Percentiles rank a stretch among this genome's conserved stretches.
phyloP scores from a whole-genome alignment of 2,113 vertebrate genomes.

The Microcebus tavaratra region DNA sequence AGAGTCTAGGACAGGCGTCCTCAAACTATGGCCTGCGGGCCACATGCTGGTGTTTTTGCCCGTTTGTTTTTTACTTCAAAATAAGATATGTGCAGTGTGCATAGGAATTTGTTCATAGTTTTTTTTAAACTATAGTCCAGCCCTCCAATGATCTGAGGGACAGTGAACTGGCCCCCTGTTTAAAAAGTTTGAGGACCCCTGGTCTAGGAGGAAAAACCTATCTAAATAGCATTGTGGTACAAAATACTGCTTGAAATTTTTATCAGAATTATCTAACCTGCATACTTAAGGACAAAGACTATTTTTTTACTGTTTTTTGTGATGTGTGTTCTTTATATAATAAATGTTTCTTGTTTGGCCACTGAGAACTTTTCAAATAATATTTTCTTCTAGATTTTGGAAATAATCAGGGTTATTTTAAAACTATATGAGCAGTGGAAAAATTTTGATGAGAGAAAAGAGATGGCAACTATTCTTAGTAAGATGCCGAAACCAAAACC shows the following conservation, averaged over 20 bases:
- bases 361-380: conserved; percentile 41
- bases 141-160: too few relatives aligned
- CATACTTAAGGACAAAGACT: not conserved
- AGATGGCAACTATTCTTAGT: conserved; percentile 97
- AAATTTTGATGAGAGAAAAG: conserved; percentile 98
- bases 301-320: conserved; percentile 25
- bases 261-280: not conserved
- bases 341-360: conserved; percentile 1
- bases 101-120: too few relatives aligned
- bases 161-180: too few relatives aligned
- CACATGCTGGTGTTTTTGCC: too few relatives aligned
- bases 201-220: not conserved
- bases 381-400: conserved; percentile 92
- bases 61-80: too few relatives aligned
- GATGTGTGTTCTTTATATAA: not conserved
- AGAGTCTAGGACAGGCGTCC: too few relatives aligned
- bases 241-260: not conserved
- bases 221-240: not conserved
- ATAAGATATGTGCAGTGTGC: too few relatives aligned
- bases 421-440: conserved; percentile 99
- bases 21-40: too few relatives aligned
- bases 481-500: conserved; percentile 99
- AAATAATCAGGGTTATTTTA: conserved; percentile 99
- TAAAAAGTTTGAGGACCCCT: too few relatives aligned
- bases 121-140: too few relatives aligned